These are phyloP conservation scores for Habroteleia sp. DNA, from an alignment of 2,888 invertebrate species.

Conservation along the genomic window DNA sequence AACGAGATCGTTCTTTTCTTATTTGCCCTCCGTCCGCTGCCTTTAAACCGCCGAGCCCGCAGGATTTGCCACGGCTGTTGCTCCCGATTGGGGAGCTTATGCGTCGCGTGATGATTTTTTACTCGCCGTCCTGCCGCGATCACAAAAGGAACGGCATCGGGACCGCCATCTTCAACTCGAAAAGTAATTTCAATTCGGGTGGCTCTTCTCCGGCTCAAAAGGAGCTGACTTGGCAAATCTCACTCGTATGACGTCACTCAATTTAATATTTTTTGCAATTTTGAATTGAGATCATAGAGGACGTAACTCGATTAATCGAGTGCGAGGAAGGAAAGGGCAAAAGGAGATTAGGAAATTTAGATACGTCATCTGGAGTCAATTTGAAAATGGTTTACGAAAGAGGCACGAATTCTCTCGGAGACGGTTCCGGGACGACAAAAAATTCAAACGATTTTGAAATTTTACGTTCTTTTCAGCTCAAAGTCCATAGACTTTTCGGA, in stretches of 20 bases:
- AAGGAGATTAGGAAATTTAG: too few species aligned
- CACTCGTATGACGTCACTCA: too few species aligned
- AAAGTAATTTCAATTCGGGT: conserved; percentile 3
- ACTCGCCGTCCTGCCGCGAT: conserved; percentile 35
- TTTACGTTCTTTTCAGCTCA: too few species aligned
- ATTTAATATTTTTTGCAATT: too few species aligned
- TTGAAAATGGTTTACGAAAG: too few species aligned
- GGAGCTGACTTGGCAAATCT: neutral
- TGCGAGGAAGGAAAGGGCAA: too few species aligned
- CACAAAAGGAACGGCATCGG: conserved; percentile 25
- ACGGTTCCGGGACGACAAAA: too few species aligned
- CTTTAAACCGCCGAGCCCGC: conserved; percentile 25
- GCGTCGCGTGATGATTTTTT: conserved; percentile 47
- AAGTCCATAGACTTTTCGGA: neutral
- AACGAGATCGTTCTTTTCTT: conserved; percentile 46
- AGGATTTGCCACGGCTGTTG: conserved; percentile 63
- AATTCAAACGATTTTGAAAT: too few species aligned
- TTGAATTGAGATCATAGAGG: too few species aligned
- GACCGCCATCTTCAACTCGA: neutral
- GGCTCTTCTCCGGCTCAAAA: neutral
- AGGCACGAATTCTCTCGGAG: too few species aligned
- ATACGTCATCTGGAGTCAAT: too few species aligned
- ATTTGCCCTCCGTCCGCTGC: neutral
- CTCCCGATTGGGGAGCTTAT: conserved; percentile 59
- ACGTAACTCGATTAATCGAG: too few species aligned